These are phyloP conservation scores for Blastobasis lacticolella DNA, from an alignment of 2,888 invertebrate species.

Conservation along the genomic window DNA sequence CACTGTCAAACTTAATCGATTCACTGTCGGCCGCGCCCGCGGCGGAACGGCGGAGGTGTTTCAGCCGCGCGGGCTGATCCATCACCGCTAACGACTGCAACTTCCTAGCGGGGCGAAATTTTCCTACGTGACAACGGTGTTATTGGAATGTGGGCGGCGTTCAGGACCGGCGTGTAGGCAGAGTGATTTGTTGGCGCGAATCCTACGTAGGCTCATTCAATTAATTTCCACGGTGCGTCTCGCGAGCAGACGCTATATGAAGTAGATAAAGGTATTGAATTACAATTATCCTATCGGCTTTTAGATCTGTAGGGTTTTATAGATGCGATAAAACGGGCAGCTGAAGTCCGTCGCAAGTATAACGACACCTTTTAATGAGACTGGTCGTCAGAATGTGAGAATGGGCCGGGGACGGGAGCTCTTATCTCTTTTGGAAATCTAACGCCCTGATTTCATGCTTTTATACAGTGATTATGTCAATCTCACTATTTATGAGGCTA, in stretches of 20 bases:
- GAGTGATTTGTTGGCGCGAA: conserved; percentile 8
- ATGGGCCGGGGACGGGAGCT: conserved; percentile 32
- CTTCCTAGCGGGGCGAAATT: conserved; percentile 35
- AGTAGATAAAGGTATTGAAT: conserved; percentile 54
- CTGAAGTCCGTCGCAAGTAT: conserved; percentile 47
- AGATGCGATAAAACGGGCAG: conserved; percentile 54
- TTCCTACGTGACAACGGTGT: conserved; percentile 32
- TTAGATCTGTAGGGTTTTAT: conserved; percentile 53
- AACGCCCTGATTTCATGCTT: conserved; percentile 33
- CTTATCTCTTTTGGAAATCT: conserved; percentile 43
- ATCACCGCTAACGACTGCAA: conserved; percentile 46
- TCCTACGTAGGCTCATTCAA: conserved; percentile 7
- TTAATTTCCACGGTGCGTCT: conserved; percentile 4
- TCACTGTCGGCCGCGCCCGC: conserved; percentile 33
- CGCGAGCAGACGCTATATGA: conserved; percentile 22
- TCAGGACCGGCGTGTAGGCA: conserved; percentile 9
- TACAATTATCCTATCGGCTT: conserved; percentile 62
- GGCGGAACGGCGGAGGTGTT: no score
- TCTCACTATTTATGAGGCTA: not conserved
- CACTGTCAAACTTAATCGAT: conserved; percentile 66
- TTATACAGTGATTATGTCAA: conserved; percentile 6
- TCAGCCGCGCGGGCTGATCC: conserved; percentile 23
- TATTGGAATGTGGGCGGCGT: conserved; percentile 15
- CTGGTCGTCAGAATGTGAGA: conserved; percentile 46
- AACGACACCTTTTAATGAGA: conserved; percentile 63